These are phyloP conservation scores for Zoanthus solanderi DNA, from an alignment of 92 coral and sea anemone genomes.

Conservation along the genomic window DNA sequence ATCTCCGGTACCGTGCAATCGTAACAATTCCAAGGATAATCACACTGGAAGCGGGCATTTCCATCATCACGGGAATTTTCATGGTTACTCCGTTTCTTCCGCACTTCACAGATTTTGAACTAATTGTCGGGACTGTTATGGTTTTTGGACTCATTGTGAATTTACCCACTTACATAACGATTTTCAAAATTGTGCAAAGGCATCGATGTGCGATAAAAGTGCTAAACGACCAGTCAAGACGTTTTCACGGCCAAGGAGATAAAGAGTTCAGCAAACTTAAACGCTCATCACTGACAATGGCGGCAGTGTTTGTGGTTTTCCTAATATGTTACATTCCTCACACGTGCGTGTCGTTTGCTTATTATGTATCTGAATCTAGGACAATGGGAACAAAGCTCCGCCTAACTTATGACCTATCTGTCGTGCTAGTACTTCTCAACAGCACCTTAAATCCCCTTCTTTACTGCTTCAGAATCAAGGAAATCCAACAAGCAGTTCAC, in stretches of 20 bases:
- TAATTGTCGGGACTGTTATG: background rate
- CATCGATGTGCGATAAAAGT: background rate
- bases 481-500: background rate
- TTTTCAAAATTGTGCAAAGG: constrained; percentile 11
- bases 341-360: constrained; percentile 11
- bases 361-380: background rate
- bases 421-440: constrained; percentile 17
- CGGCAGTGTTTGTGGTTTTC: constrained; percentile 19
- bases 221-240: background rate
- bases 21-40: constrained; percentile 18
- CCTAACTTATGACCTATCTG: constrained; percentile 9
- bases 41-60: background rate
- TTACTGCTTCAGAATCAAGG: constrained; percentile 24
- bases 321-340: constrained; percentile 19
- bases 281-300: constrained; percentile 25
- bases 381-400: constrained; percentile 24
- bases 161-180: background rate
- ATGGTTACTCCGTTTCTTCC: constrained; percentile 29
- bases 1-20: background rate
- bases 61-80: background rate
- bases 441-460: constrained; percentile 29
- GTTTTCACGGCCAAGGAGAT: constrained; percentile 19
- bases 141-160: background rate
- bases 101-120: constrained; percentile 21
- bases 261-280: constrained; percentile 10